Evolutionary conservation across 23 tunicate species (phyloP).

Genomic region (Ascidia mentula): DNA sequence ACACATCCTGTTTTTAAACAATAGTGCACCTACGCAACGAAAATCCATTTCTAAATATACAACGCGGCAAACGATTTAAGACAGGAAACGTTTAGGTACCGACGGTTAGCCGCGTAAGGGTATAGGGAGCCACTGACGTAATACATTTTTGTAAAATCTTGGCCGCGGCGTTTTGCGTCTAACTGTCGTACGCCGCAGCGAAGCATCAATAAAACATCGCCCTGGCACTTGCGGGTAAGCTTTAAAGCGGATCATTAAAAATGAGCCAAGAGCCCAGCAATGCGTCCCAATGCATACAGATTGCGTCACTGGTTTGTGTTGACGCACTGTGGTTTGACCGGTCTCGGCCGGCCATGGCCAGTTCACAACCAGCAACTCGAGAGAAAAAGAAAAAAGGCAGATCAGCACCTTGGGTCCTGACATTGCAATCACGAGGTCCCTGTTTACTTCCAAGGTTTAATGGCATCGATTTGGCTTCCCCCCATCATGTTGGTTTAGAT

Average conservation of each 20-base stretch:
- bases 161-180: too few relatives aligned
- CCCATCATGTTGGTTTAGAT: not conserved
- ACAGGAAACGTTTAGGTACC: too few relatives aligned
- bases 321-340: not conserved
- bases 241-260: too few relatives aligned
- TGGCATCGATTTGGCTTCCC: not conserved
- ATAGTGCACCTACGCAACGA: too few relatives aligned
- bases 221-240: not conserved
- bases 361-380: not conserved
- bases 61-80: too few relatives aligned
- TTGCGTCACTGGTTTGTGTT: not conserved
- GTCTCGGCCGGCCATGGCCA: not conserved
- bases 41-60: too few relatives aligned
- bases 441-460: not conserved
- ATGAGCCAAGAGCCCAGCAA: too few relatives aligned
- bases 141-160: too few relatives aligned
- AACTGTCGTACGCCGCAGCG: too few relatives aligned
- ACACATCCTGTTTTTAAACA: too few relatives aligned
- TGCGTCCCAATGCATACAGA: not conserved
- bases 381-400: not conserved
- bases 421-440: not conserved
- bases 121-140: too few relatives aligned
- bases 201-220: not conserved
- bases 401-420: not conserved
- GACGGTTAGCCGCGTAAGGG: too few relatives aligned